Base-by-base conservation (phyloP, 2,888 invertebrate genomes). In the Apotomis turbidana region DNA sequence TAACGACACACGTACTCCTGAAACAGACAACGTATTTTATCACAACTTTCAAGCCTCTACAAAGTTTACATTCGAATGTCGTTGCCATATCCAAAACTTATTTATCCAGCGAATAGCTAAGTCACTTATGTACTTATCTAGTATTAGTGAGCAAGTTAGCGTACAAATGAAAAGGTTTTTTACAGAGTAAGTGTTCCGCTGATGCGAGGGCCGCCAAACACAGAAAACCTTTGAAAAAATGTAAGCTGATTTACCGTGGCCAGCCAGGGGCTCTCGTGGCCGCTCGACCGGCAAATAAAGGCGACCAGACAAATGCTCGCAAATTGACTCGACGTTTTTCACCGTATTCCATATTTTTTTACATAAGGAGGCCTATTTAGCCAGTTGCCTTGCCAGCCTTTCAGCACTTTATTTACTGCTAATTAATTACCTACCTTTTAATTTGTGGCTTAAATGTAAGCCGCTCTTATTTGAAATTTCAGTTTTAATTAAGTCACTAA, bases 311-410 rank as follows among this genome's bases (percentile, higher is more conserved):
- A 91, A 92, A 92, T 91, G 90, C 88, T 90, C 86, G 85, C 89
- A 92, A 92, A 93, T 93, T 91, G 91, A 91, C 90, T 91, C 88
- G 84, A 91, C 89, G 87, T 90, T 91, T 90, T 89, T 89, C 87
- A 89, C 88, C 85, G 87, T 88, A 88, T 85, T 85, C 86, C 86
- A 89, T 88, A 89, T 87, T 89, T 89, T 27, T 85, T 87, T 83
- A 81, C 81, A 79, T 78, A 84, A 79, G 77, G 73, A 76, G 55
- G 54, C 79, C 78, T 82, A 81, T 81, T 85, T 82, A 71, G 61
- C 55, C 51, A 62, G 61, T 59, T 49, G 55, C 61, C 44, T 71
- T 61, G 60, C 71, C 61, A 68, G 57, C 27, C 57, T 62, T 44
- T 62, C 58, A 52, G 44, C 63, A 58, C 58, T 72, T 68, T 46